phyloP scores from a whole-genome alignment of 2,113 vertebrate species.

The Heptranchias perlo region DNA sequence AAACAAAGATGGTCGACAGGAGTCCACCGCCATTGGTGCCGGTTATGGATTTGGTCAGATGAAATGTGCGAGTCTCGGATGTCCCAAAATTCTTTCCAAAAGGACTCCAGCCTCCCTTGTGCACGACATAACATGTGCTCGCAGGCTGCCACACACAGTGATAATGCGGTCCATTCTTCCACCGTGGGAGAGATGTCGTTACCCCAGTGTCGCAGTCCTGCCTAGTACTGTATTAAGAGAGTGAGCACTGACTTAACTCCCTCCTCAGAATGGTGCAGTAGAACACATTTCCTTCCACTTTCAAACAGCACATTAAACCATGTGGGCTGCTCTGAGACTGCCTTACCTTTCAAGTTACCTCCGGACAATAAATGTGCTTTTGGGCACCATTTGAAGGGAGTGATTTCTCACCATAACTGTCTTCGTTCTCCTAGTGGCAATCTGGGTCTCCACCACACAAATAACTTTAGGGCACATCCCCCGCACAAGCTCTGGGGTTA shows the following conservation, averaged over 20 bases:
- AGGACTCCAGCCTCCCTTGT: neutral
- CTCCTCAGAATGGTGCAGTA: constrained; percentile 7
- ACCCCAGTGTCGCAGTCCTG: constrained; percentile 20
- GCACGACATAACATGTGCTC: neutral
- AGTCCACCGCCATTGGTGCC: neutral
- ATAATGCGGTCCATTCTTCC: constrained; percentile 8
- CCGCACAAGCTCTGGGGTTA: neutral
- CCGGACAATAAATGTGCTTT: neutral
- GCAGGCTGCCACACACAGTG: constrained; percentile 26
- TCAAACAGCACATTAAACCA: neutral
- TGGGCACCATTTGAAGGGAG: neutral
- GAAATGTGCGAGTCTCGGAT: constrained; percentile 20
- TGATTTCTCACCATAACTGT: constrained; percentile 11
- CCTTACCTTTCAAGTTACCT: constrained; percentile 51
- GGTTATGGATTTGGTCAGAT: constrained; percentile 13
- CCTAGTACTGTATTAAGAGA: constrained; percentile 34
- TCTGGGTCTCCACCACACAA: neutral
- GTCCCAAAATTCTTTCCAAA: constrained; percentile 8
- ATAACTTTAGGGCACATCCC: neutral
- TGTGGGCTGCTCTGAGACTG: constrained; percentile 48
- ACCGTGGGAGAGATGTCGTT: neutral
- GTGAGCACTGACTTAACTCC: constrained; percentile 31
- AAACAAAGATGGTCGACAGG: neutral
- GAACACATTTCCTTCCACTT: constrained; percentile 10
- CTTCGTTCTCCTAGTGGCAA: neutral